These are phyloP conservation scores for Ormyrus nitidulus DNA, from an alignment of 2,888 invertebrate genomes.

Conservation along the genomic window DNA sequence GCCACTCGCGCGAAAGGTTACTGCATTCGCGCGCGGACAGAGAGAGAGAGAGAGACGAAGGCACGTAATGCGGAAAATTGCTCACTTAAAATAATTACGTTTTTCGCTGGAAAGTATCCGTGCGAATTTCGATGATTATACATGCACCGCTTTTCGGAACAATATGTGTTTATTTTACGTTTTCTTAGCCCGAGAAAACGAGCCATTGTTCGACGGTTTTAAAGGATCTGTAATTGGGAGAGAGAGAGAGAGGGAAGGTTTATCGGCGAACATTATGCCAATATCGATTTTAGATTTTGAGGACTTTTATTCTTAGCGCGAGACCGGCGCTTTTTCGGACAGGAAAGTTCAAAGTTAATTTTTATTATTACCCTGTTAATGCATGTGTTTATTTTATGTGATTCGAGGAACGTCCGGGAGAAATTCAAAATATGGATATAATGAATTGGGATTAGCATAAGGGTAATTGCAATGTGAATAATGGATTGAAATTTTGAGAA, in stretches of 20 bases:
- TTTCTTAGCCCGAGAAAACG: conserved; percentile 28
- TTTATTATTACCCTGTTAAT: background rate
- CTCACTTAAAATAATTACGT: conserved; percentile 55
- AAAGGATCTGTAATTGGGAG: background rate
- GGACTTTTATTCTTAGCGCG: too few relatives aligned
- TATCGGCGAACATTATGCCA: background rate
- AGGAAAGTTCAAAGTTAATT: conserved; percentile 5
- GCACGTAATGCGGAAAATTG: conserved; percentile 51
- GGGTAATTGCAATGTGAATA: too few relatives aligned
- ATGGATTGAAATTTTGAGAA: too few relatives aligned
- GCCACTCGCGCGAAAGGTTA: conserved; percentile 15
- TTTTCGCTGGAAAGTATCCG: conserved; percentile 38
- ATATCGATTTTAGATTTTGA: conserved; percentile 10
- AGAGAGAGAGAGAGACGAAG: background rate
- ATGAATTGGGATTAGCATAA: too few relatives aligned
- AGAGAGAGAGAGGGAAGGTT: too few relatives aligned
- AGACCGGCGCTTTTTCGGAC: background rate
- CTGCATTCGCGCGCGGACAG: background rate
- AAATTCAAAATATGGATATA: background rate
- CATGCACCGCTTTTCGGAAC: background rate
- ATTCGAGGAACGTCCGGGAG: background rate
- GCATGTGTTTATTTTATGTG: background rate
- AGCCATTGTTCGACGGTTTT: conserved; percentile 36
- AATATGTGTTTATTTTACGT: conserved; percentile 39
- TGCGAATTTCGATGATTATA: conserved; percentile 48